Evolutionary conservation across 1,140 invertebrate species (phyloP), one percentile per base, ranked within the genome.

Genomic region (Galleria mellonella): DNA sequence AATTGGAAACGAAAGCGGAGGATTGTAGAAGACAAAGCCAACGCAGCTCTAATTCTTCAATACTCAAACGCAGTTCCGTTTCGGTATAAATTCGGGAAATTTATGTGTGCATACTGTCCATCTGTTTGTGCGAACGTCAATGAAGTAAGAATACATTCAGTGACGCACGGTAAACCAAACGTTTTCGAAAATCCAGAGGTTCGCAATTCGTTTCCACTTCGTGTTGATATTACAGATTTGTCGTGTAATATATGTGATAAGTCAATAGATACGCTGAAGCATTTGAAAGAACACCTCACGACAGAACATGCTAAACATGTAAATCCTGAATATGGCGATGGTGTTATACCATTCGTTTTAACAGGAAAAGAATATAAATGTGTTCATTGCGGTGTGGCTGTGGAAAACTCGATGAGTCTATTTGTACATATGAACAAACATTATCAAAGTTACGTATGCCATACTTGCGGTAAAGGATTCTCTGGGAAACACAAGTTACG

Each of bases 401-500:
- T 87, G 12, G 57, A 74, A 38, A 71, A 62, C 0, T 71, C 73
- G 15, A 52, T 66, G 61, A 71, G 41, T 28, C 44, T 81, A 4
- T 61, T 62, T 9, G 47, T 48, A 4, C 87, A 87, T 13, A 74
- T 82, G 68, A 74, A 75, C 36, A 57, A 69, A n/a, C 83, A 88
- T 52, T 76, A 77, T 17, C 66, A 71, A 11, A 70, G 47, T 11
- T 92, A 92, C 63, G 89, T 92, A 47, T 88, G 88, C 56, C 84
- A 88, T 0, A 85, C 88, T 13, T 95, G 93, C 67, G 89, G 89
- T 0, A 89, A 89, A 40, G 83, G 68, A 55, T 91, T 87, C 72
- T 90, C 87, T 0, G 72, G 76, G 4, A 83, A 85, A 45, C 83
- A 86, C n/a, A 84, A 87, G 39, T 67, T 89, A 10, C 72, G 83